Percentiles rank a stretch among this genome's conserved stretches.
These are phyloP conservation scores for Xanthia icteritia DNA, from an alignment of 2,888 invertebrate genomes.

Conservation along the genomic window DNA sequence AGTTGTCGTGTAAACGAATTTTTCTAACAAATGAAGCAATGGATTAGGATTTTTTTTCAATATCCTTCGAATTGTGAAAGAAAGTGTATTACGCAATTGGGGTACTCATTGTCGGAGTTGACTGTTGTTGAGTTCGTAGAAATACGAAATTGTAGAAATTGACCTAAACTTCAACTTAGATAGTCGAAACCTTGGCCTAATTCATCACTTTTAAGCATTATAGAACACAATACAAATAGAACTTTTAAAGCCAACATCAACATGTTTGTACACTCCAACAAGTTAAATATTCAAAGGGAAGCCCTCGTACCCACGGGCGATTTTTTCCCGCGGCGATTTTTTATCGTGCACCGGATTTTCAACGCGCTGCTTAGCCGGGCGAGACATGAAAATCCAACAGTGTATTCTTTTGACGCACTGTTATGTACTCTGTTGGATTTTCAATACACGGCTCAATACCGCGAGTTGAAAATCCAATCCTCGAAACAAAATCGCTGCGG, in stretches of 20 bases:
- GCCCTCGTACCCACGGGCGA: background rate
- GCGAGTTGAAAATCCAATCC: background rate
- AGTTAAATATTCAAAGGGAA: constrained; percentile 55
- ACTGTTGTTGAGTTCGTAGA: background rate
- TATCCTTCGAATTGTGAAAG: no score
- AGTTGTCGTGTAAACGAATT: no score
- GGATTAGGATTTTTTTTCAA: no score
- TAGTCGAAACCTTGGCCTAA: background rate
- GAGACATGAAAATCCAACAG: background rate
- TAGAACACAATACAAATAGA: background rate
- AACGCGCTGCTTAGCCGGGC: background rate
- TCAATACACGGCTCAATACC: background rate
- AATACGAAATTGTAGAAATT: no score
- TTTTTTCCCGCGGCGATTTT: background rate
- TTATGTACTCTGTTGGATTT: background rate
- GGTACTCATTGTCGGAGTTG: background rate
- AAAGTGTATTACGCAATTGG: no score
- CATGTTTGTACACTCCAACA: constrained; percentile 31
- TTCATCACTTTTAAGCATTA: background rate
- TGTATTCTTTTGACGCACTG: background rate
- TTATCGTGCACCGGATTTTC: background rate
- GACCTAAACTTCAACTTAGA: no score
- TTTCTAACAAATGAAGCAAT: no score
- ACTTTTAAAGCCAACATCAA: constrained; percentile 1
- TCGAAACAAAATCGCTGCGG: background rate